Evolutionary conservation across 2,113 vertebrate species (phyloP).

Genomic region (Elephas maximus): DNA sequence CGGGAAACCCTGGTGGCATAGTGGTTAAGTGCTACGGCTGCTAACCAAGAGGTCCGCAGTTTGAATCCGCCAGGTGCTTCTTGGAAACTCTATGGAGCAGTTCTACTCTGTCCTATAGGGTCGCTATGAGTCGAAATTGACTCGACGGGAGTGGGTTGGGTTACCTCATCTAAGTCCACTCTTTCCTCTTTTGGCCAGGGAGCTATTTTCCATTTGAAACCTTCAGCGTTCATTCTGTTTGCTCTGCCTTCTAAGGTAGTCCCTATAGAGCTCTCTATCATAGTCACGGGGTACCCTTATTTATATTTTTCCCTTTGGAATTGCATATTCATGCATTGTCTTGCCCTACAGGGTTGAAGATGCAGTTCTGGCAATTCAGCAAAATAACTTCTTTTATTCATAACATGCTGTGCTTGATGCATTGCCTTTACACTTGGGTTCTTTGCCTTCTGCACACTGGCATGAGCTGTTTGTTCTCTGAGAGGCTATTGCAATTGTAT

Average conservation of each 20-base stretch:
- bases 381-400: slow-evolving; percentile 39
- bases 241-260: background rate
- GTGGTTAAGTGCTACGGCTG: no score
- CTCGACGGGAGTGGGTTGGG: no score
- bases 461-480: background rate
- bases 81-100: no score
- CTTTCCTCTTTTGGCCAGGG: background rate
- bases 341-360: slow-evolving; percentile 7
- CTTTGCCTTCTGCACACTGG: background rate
- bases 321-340: background rate
- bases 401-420: background rate
- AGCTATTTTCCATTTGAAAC: slow-evolving; percentile 1
- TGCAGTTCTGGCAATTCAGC: background rate
- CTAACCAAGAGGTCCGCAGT: no score
- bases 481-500: background rate
- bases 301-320: slow-evolving; percentile 26
- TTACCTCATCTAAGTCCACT: background rate
- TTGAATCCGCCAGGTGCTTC: no score
- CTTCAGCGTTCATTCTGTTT: background rate
- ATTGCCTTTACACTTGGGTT: background rate
- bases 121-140: no score
- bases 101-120: no score
- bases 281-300: background rate
- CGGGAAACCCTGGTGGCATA: no score
- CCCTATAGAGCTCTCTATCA: background rate